These are phyloP conservation scores for Lasioglossum leucozonium DNA, from an alignment of 2,888 invertebrate genomes.

Conservation along the genomic window DNA sequence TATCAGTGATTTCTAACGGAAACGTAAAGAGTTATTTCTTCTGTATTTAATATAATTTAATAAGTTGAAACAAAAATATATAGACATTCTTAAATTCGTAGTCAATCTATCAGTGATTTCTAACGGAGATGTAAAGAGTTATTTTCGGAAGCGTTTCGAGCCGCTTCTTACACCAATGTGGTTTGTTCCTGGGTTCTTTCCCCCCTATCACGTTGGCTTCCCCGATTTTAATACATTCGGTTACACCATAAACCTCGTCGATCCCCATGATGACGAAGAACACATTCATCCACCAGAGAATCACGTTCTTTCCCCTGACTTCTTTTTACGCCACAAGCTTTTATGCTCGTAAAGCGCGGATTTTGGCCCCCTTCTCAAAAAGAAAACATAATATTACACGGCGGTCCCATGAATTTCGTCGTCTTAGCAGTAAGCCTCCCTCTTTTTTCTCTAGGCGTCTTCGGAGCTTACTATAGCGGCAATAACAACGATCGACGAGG, in stretches of 20 bases:
- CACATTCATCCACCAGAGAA: conserved; percentile 38
- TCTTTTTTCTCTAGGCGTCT: conserved; percentile 25
- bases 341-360: conserved; percentile 54
- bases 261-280: conserved; percentile 44
- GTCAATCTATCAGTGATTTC: not conserved
- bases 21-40: too few species aligned
- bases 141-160: not conserved
- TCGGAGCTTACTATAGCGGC: not conserved
- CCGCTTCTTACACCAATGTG: not conserved
- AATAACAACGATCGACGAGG: conserved; percentile 23
- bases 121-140: not conserved
- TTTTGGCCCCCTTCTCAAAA: conserved; percentile 47
- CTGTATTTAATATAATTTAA: too few species aligned
- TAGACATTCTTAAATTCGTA: too few species aligned
- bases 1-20: too few species aligned
- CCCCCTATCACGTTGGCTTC: not conserved
- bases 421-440: conserved; percentile 65
- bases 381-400: conserved; percentile 67
- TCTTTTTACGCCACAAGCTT: conserved; percentile 61
- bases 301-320: not conserved
- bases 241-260: not conserved
- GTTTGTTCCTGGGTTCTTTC: not conserved
- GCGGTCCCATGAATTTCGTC: conserved; percentile 55
- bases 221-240: not conserved
- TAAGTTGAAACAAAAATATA: too few species aligned